Base-by-base conservation (phyloP, 53 echinoderm and acorn worm genomes). In the Crossaster papposus region DNA sequence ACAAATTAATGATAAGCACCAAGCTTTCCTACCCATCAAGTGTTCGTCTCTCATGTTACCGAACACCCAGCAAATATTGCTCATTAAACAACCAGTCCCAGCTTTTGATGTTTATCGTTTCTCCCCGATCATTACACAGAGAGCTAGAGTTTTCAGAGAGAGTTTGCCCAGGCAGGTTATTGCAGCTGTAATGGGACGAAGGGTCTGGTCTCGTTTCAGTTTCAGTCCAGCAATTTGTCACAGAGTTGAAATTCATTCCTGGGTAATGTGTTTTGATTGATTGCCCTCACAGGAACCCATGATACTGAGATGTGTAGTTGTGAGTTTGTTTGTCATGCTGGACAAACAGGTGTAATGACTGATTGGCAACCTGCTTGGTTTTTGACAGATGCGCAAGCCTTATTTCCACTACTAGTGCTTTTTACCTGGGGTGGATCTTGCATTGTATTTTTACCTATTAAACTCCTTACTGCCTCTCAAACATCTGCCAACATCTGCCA, bases 201-300 rank as follows among this genome's bases (percentile, higher is more conserved):
- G 24, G 70, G 37, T 36, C 28, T 52, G 85, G 85, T 50, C 29
- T 72, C 44, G 85, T 85, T 85, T 85, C 85, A 70, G 85, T 85
- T 85, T 85, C 85, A 54, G 73, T 51, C 62, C 2, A 31, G 72
- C 73, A 85, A 85, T 85, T 85, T 72, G 72, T 85, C 85, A 85
- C 54, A 51, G 55, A 31, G 31, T 53, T 51, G 85, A 73, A 85
- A 85, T 85, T 73, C 72, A 72, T 7, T 29, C 62, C 80, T 10
- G 70, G 29, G 15, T 44, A 8, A 44, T 24, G 22, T 78, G 75
- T 74, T 17, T 33, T 74, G 78, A 76, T 76, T 78, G 78, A 78
- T 78, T 50, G 51, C 51, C 51, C 14, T 9, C 3, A 20, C 4
- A 13, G 75, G 75, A 14, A 18, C 75, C 50, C n/a, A 23, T 51